Percentiles rank a stretch among this genome's conserved stretches.
Evolutionary conservation across 2,888 invertebrate species (phyloP).

Genomic region (Isotomurus palustris): DNA sequence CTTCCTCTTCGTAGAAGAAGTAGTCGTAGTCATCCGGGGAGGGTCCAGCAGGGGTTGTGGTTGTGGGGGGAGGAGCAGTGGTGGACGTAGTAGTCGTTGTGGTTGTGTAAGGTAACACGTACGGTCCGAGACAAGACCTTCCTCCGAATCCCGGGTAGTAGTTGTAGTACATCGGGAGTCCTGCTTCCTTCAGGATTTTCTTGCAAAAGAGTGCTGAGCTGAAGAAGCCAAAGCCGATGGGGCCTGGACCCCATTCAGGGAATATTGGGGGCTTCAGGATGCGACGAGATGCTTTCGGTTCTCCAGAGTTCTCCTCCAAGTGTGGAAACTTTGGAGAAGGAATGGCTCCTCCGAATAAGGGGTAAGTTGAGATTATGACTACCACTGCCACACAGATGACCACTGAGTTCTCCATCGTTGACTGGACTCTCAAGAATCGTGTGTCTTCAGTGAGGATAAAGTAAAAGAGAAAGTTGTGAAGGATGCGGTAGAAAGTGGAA

Average conservation of each 20-base stretch:
- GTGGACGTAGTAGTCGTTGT: neutral
- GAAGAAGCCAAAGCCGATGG: conserved; percentile 6
- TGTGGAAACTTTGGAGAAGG: neutral
- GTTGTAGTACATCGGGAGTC: too few species aligned
- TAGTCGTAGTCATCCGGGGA: neutral
- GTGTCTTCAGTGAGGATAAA: too few species aligned
- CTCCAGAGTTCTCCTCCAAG: neutral
- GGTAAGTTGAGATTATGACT: neutral
- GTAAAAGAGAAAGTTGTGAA: too few species aligned
- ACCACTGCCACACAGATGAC: neutral
- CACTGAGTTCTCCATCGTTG: too few species aligned
- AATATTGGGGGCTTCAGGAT: conserved; percentile 10
- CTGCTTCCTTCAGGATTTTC: neutral
- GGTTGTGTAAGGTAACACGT: neutral
- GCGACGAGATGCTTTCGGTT: too few species aligned
- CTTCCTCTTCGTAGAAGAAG: neutral
- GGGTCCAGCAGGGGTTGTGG: neutral
- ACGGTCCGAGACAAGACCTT: neutral
- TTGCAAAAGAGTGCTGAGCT: conserved; percentile 8
- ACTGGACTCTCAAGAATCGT: too few species aligned
- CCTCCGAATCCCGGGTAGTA: neutral
- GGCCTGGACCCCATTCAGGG: conserved; percentile 14
- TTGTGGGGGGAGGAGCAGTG: neutral
- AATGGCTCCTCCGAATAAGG: neutral
- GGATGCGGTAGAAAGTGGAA: too few species aligned